A percentile compares a stretch with the other conserved stretches of the same genome.
phyloP scores from a whole-genome alignment of 2,113 vertebrate genomes.

The Percopsis transmontana region DNA sequence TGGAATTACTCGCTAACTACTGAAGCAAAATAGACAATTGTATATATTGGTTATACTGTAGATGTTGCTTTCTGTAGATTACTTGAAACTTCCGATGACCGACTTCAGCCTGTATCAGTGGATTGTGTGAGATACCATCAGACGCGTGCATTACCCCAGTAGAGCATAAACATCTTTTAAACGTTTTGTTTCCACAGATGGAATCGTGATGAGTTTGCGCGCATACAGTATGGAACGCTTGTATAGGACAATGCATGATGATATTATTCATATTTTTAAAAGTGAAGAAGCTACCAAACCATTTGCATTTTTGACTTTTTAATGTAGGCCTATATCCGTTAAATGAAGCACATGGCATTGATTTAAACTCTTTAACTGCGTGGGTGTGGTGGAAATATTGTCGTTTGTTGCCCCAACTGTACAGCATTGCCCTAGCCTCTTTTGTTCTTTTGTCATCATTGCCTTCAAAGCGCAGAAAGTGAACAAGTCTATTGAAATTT shows the following conservation, averaged over 20 bases:
- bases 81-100: no score
- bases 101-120: no score
- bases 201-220: no score
- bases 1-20: neutral
- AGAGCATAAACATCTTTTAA: neutral
- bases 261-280: no score
- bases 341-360: slow-evolving; percentile 14
- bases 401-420: slow-evolving; percentile 37
- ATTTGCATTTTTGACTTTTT: no score
- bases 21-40: no score
- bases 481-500: slow-evolving; percentile 31
- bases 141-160: neutral
- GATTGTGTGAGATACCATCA: slow-evolving; percentile 11
- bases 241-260: no score
- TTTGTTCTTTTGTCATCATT: slow-evolving; percentile 58
- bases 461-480: slow-evolving; percentile 33
- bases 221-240: no score
- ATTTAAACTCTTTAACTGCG: slow-evolving; percentile 37
- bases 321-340: neutral
- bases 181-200: no score
- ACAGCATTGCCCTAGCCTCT: slow-evolving; percentile 31
- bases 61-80: slow-evolving; percentile 4
- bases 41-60: neutral
- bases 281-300: no score
- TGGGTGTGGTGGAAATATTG: slow-evolving; percentile 1